These are phyloP conservation scores for Agrilus planipennis DNA, from an alignment of 1,140 invertebrate species.

Conservation along the genomic window DNA sequence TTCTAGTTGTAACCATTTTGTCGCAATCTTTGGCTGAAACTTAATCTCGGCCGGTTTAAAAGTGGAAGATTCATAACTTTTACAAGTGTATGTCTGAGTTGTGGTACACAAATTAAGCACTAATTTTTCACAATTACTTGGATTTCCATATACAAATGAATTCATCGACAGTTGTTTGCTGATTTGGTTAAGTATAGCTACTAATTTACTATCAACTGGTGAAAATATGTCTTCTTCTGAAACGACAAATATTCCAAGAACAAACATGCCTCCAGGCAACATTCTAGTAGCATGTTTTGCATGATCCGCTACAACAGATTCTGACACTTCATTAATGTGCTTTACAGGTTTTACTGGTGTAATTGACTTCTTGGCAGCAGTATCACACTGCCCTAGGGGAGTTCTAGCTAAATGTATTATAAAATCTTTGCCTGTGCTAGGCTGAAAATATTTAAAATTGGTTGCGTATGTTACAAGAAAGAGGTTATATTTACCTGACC, in stretches of 20 bases:
- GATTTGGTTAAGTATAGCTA: conserved; percentile 41
- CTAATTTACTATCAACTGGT: conserved; percentile 40
- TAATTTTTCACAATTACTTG: conserved; percentile 35
- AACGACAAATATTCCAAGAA: conserved; percentile 51
- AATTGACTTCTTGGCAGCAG: conserved; percentile 25
- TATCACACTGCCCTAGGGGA: conserved; percentile 43
- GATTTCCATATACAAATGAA: conserved; percentile 45
- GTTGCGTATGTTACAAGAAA: conserved; percentile 17
- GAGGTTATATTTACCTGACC: conserved; percentile 44
- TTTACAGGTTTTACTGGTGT: conserved; percentile 21
- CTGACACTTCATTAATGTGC: conserved; percentile 37
- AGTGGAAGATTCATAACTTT: conserved; percentile 36
- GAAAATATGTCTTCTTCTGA: conserved; percentile 51
- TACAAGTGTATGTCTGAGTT: conserved; percentile 34
- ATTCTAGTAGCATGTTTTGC: conserved; percentile 63
- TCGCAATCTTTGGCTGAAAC: conserved; percentile 42
- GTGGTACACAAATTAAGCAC: conserved; percentile 40
- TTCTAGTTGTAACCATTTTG: conserved; percentile 58
- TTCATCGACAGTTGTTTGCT: conserved; percentile 42
- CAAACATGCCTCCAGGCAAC: conserved; percentile 69
- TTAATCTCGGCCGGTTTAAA: conserved; percentile 51
- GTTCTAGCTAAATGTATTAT: conserved; percentile 60
- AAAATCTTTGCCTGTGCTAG: conserved; percentile 49
- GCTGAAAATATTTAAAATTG: conserved; percentile 33
- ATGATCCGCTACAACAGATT: conserved; percentile 54